Conservation (phyloP, 35 echinoderm and acorn worm genomes). For the Lytechinus pictus region DNA sequence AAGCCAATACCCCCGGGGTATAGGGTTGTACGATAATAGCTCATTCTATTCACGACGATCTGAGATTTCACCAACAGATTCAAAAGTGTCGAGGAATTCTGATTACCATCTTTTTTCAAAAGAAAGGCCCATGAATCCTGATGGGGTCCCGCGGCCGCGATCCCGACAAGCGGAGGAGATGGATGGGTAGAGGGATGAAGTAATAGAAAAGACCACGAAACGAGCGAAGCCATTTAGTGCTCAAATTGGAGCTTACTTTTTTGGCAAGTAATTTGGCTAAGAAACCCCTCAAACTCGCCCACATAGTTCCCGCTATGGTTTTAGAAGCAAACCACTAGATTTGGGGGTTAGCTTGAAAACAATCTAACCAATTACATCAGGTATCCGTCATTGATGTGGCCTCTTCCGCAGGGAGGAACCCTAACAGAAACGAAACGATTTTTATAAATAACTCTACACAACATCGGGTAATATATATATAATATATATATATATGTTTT, state of each 20-base stretch:
- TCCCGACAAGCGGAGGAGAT: background rate
- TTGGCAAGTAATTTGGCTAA: background rate
- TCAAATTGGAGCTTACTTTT: background rate
- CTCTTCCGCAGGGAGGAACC: background rate
- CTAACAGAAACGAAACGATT: too few species aligned
- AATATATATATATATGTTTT: too few species aligned
- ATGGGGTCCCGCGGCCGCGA: background rate
- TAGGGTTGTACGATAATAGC: slow-evolving; percentile 24
- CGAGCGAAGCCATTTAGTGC: slow-evolving; percentile 7
- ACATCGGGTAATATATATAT: too few species aligned
- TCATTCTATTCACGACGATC: slow-evolving; percentile 4
- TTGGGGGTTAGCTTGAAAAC: background rate
- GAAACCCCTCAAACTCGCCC: background rate
- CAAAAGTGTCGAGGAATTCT: slow-evolving; percentile 44
- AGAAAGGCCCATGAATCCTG: background rate
- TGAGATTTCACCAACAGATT: slow-evolving; percentile 13
- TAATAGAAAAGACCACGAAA: background rate
- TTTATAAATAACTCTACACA: too few species aligned
- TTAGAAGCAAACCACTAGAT: background rate
- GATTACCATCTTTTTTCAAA: slow-evolving; percentile 37
- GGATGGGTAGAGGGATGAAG: background rate
- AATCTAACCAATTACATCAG: background rate
- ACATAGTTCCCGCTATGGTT: background rate
- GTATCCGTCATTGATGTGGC: background rate
- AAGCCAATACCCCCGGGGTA: slow-evolving; percentile 6